These are phyloP conservation scores for Crocodylus rhombifer DNA, from an alignment of 2,797 vertebrate genomes.

Conservation along the genomic window DNA sequence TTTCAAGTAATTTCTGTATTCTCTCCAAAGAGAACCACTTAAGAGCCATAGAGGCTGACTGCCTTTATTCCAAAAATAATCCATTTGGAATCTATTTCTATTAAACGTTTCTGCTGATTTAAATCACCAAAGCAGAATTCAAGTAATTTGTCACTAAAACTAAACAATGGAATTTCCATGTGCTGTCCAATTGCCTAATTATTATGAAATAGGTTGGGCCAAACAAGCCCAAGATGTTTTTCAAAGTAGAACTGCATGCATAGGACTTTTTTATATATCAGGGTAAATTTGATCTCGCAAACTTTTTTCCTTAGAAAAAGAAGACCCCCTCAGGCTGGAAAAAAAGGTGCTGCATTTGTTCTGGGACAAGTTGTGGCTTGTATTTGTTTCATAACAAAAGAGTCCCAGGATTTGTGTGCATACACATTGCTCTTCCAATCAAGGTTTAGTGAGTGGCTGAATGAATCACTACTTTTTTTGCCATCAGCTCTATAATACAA, in stretches of 20 bases:
- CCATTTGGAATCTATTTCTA: background rate
- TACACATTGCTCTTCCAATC: no score
- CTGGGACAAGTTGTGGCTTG: no score
- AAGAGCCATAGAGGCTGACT: background rate
- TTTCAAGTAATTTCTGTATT: background rate
- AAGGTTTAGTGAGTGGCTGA: no score
- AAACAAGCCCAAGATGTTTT: background rate
- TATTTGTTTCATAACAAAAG: no score
- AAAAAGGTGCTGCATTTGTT: no score
- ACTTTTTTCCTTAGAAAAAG: background rate
- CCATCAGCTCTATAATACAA: no score
- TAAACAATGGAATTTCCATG: background rate
- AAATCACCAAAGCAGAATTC: background rate
- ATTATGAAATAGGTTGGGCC: background rate
- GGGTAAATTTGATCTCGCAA: background rate
- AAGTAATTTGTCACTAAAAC: background rate
- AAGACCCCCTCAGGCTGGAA: no score
- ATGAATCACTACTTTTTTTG: no score
- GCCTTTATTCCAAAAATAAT: background rate
- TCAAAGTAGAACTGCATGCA: background rate
- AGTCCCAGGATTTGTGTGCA: no score
- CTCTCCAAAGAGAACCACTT: background rate
- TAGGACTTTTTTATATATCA: background rate
- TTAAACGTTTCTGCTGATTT: background rate
- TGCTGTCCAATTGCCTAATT: background rate